These are phyloP conservation scores for Tichodroma muraria DNA, from an alignment of 2,113 vertebrate genomes.

Conservation along the genomic window DNA sequence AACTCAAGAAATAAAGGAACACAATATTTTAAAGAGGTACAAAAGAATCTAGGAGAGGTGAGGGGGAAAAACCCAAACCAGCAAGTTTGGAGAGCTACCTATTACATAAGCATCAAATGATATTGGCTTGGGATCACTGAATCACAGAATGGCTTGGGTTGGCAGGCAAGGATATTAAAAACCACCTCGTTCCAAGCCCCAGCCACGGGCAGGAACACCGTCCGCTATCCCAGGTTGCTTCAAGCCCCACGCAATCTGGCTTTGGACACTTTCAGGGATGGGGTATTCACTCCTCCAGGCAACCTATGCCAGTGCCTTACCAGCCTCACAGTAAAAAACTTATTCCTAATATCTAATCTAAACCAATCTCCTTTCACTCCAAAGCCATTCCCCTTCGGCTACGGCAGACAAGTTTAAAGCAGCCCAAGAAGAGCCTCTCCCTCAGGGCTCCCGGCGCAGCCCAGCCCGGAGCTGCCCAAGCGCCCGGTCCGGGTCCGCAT, in stretches of 20 bases:
- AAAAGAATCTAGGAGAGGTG: background rate
- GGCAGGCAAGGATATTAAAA: background rate
- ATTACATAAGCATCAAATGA: background rate
- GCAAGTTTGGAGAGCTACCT: background rate
- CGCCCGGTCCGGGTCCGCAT: background rate
- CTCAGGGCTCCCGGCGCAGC: accelerated
- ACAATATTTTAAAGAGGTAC: background rate
- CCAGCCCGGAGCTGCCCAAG: background rate
- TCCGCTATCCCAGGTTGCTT: background rate
- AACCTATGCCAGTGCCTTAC: background rate
- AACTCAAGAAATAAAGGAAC: background rate
- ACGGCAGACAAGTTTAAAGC: background rate
- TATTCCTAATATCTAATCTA: background rate
- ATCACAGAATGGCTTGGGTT: background rate
- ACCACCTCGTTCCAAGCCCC: background rate
- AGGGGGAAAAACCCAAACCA: background rate
- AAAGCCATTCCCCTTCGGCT: background rate
- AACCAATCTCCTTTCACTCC: background rate
- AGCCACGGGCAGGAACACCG: background rate
- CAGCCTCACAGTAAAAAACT: background rate
- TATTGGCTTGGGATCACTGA: background rate
- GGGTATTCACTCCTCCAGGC: background rate
- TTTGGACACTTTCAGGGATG: background rate
- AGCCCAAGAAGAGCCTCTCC: background rate
- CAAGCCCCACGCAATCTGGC: background rate